These are phyloP conservation scores for Halcyon senegalensis DNA, from an alignment of 2,113 vertebrate genomes.

Conservation along the genomic window DNA sequence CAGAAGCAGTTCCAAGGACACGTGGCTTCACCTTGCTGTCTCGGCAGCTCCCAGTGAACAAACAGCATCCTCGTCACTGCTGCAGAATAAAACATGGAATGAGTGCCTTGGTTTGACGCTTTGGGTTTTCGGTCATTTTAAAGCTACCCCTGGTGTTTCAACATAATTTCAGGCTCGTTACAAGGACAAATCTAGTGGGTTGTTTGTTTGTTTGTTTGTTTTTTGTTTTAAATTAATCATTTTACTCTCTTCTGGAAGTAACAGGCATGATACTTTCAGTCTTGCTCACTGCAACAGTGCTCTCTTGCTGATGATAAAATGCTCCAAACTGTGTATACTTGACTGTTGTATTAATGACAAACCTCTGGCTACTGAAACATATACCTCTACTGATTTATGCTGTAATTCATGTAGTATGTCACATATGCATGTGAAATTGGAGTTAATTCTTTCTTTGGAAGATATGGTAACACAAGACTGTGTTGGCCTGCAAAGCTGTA, in stretches of 20 bases:
- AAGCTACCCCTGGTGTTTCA: not conserved
- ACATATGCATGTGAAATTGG: not conserved
- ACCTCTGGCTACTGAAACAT: not conserved
- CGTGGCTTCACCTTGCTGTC: not conserved
- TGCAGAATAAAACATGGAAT: not conserved
- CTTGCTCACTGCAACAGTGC: not conserved
- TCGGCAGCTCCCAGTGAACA: not conserved
- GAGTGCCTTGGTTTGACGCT: not conserved
- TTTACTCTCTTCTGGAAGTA: not conserved
- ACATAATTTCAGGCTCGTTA: not conserved
- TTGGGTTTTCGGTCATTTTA: not conserved
- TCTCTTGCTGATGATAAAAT: not conserved
- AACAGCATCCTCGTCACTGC: not conserved
- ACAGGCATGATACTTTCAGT: not conserved
- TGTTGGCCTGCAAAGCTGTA: not conserved
- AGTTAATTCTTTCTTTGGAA: not conserved
- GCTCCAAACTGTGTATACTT: rapidly evolving
- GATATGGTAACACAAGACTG: not conserved
- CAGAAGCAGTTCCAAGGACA: not conserved
- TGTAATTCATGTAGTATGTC: not conserved
- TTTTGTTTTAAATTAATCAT: not conserved
- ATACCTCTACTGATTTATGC: not conserved
- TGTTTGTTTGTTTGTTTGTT: not conserved
- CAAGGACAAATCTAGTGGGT: not conserved
- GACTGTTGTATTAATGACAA: not conserved